Base-by-base conservation (phyloP, 23 tunicate genomes). In the Trididemnum clinides region DNA sequence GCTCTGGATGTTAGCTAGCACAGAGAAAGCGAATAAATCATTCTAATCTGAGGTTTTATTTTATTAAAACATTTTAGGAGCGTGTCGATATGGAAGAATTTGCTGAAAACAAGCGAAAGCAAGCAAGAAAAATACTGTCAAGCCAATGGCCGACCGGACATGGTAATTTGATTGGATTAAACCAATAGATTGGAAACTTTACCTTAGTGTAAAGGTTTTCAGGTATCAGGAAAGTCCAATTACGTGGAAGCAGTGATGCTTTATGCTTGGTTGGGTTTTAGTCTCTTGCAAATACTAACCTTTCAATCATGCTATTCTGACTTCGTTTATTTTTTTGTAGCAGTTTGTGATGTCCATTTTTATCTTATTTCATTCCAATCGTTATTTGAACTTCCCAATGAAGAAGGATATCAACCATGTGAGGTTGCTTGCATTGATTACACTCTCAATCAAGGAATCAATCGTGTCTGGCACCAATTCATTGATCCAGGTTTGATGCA, bases 401-500 rank as follows among this genome's bases (percentile, higher is more conserved):
- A 96, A 57, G 88, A 87, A 50, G 99, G 99, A 0, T 96, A 87
- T 65, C 90, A 88, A 34, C 99, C 99, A 2, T 84, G 92, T 5
- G 99, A 96, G 75, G 87, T 96, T 19, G 92, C 97, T 33, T 79
- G 88, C 75, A 49, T 96, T 22, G 87, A 88, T 28, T 96, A 88
- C 51, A 57, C 96, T 10, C 71, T 91, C 0, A 59, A 73, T 0
- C 58, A 50, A 1, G 99, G 99, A 29, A 88, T 96, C n/a, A 35
- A 51, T 3, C 27, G 80, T 21, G 82, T 63, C 20, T 91, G 82
- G 83, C 99, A 96, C 58, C 62, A 58, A 2, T 86, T 96, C 64
- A 91, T 96, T 35, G 88, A 96, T 50, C 96, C 99, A 39, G 99
- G 99, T 87, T n/a, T n/a, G n/a, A n/a, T n/a, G n/a, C n/a, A n/a